Evolutionary conservation across 35 echinoderm and acorn worm species (phyloP).

Genomic region (Ophioderma brevispina): DNA sequence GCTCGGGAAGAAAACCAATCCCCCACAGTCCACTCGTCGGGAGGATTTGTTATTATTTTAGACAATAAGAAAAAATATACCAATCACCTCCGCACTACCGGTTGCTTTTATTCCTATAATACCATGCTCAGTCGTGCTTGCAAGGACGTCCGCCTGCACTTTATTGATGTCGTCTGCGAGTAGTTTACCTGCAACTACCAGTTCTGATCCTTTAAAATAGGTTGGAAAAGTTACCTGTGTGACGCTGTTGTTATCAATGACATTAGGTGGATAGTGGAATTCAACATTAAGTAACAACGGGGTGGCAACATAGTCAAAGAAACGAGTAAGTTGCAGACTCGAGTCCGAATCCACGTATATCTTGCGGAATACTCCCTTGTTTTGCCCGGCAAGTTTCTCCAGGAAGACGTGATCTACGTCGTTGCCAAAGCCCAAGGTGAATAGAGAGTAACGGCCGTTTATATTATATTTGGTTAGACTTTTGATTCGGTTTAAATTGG

Average conservation of each 20-base stretch:
- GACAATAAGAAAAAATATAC: no score
- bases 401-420: conserved; percentile 63
- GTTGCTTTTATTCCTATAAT: no score
- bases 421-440: conserved; percentile 66
- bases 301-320: conserved; percentile 88
- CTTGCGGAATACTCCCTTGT: conserved; percentile 64
- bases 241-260: conserved; percentile 57
- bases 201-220: conserved; percentile 79
- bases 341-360: conserved; percentile 82
- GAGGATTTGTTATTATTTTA: no score
- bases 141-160: no score
- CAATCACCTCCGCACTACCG: no score
- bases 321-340: conserved; percentile 67
- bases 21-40: no score
- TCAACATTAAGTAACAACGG: conserved; percentile 69
- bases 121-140: no score
- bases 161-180: no score
- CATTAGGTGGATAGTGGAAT: conserved; percentile 43
- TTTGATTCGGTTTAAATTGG: not conserved
- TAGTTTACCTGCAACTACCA: conserved; percentile 83
- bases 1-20: no score
- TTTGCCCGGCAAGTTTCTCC: conserved; percentile 52
- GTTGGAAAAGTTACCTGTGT: conserved; percentile 60
- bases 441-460: conserved; percentile 50
- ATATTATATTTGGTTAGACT: no score